Base-by-base conservation (phyloP, 2,797 vertebrate species). In the Aplochiton taeniatus region DNA sequence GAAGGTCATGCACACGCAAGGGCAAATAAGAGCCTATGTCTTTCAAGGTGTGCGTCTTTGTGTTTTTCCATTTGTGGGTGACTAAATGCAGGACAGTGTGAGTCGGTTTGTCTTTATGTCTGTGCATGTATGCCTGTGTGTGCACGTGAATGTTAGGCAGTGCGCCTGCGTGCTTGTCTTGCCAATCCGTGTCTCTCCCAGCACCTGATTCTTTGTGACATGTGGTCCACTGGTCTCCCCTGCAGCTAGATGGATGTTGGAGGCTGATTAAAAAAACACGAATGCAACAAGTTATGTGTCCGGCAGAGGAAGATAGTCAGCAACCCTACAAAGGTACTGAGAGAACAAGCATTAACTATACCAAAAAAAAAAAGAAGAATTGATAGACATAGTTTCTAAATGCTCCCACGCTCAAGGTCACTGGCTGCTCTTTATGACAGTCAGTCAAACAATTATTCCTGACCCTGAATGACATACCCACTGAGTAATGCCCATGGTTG, bases 1-100 rank as follows among this genome's bases (percentile, higher is more conserved):
- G 83, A 89, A 89, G 88, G 88, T 90, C 86, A 87, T 81, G 46
- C 66, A 43, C 51, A 69, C 63, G 50, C 66, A 59, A 79, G 72
- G 76, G 64, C 43, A 57, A 44, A 68, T 31, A 65, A 50, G 56
- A 31, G 6, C 31, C 31, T 31, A 31, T 31, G 31, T 31, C 2
- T 31, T 3, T 31, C n/a, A 31, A 31, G 31, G 31, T 3, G 31
- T 31, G 31, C 31, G 13, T 14, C 14, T 44, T 14, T 44, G 56
- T 58, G 13, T 58, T 31, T 43, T 31, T 50, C 1, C 17, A 31
- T 31, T 41, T 44, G 49, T 60, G 49, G 16, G 17, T 13, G 58
- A 8, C n/a, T 18, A 17, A 12, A 13, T 59, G 41, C 20, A 16
- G 13, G 46, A n/a, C 4, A 4, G 46, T 53, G 47, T 50, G 16